A percentile compares a stretch with the other conserved stretches of the same genome.
phyloP scores from a whole-genome alignment of 2,113 vertebrate genomes.

The Anoura caudifer region DNA sequence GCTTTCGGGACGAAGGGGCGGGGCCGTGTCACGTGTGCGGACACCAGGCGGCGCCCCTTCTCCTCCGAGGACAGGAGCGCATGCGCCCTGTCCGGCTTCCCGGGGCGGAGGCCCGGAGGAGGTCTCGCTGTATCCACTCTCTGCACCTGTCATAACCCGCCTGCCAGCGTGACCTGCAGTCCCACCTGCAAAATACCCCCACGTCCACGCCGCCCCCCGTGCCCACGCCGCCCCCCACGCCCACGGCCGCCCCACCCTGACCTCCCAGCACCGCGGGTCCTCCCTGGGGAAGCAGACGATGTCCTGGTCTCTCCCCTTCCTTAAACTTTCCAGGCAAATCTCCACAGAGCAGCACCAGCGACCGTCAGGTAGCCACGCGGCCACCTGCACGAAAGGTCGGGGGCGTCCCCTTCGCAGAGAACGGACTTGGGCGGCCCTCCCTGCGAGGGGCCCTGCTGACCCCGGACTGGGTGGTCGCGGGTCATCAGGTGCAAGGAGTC shows the following conservation, averaged over 20 bases:
- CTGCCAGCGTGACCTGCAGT: fast-evolving
- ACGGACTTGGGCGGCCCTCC: background rate
- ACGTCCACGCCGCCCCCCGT: fast-evolving
- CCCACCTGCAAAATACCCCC: too few relatives aligned
- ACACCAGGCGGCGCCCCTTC: fast-evolving
- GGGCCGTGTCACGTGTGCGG: fast-evolving
- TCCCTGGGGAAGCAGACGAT: background rate
- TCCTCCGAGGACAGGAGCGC: too few relatives aligned
- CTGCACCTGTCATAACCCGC: fast-evolving
- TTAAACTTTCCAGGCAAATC: background rate
- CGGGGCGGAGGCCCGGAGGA: fast-evolving
- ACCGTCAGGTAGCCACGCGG: background rate
- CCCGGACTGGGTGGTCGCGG: background rate
- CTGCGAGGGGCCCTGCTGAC: background rate
- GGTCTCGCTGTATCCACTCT: too few relatives aligned
- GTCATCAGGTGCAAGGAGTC: background rate
- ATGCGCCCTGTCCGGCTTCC: background rate
- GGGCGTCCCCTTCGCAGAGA: background rate
- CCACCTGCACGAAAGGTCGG: background rate
- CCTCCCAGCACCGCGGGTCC: too few relatives aligned
- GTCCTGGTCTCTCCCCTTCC: background rate
- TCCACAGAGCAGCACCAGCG: background rate
- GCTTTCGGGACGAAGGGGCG: background rate
- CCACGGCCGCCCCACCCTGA: fast-evolving
- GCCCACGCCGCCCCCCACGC: fast-evolving